phyloP scores from a whole-genome alignment of 2,113 vertebrate species.

The Plecturocebus donacophilus region DNA sequence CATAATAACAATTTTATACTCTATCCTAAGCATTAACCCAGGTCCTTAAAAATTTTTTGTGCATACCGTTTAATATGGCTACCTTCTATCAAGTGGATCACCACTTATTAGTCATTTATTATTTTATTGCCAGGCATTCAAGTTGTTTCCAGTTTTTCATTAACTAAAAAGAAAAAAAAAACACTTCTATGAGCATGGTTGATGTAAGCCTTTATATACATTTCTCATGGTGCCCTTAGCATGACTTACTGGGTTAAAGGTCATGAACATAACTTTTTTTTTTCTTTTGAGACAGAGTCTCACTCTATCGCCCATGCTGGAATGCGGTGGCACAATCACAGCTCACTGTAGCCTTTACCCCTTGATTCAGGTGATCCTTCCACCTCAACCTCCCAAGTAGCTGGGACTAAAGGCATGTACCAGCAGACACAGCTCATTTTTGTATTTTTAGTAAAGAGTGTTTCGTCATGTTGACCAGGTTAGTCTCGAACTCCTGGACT shows the following conservation, averaged over 20 bases:
- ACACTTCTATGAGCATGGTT: neutral
- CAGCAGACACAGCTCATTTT: too few species aligned
- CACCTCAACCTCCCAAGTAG: too few species aligned
- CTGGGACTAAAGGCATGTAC: too few species aligned
- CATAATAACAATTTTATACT: neutral
- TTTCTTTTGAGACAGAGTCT: too few species aligned
- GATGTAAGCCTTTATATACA: neutral
- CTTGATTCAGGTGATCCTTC: too few species aligned
- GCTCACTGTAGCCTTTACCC: too few species aligned
- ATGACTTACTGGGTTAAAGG: neutral
- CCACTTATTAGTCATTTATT: neutral
- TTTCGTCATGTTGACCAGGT: too few species aligned
- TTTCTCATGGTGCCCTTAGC: neutral
- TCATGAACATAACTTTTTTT: neutral
- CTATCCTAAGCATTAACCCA: neutral
- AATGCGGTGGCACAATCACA: too few species aligned
- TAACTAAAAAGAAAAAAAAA: neutral
- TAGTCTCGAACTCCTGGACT: too few species aligned
- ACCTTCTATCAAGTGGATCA: neutral
- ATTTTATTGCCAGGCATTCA: conserved; percentile 7
- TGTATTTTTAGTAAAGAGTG: too few species aligned
- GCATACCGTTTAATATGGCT: neutral
- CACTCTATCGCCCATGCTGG: too few species aligned
- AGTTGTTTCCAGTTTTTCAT: conserved; percentile 14
- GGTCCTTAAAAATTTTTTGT: neutral